These are phyloP conservation scores for Sakesphorus luctuosus DNA, from an alignment of 2,113 vertebrate genomes.

Conservation along the genomic window DNA sequence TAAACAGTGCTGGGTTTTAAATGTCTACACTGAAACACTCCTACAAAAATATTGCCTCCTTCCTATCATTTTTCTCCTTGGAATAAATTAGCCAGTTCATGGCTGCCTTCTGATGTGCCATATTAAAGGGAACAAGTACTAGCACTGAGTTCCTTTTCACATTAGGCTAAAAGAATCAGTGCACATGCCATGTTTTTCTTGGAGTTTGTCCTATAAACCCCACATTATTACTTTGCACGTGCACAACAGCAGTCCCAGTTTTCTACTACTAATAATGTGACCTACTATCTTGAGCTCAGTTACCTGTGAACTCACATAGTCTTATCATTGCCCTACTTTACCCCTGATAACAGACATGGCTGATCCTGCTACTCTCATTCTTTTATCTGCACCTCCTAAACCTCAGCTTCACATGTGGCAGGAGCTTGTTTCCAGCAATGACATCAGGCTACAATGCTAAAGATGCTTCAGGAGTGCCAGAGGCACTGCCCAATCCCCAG, in stretches of 20 bases:
- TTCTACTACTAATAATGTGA: neutral
- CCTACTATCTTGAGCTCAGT: neutral
- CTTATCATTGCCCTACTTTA: neutral
- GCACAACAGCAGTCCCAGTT: neutral
- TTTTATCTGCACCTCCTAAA: neutral
- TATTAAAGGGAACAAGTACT: neutral
- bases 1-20: neutral
- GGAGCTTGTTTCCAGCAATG: neutral
- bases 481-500: accelerated
- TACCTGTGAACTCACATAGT: neutral
- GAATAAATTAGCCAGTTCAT: neutral
- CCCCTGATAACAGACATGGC: neutral
- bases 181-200: neutral
- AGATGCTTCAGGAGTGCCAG: neutral
- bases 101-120: neutral
- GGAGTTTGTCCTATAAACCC: neutral
- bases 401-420: accelerated
- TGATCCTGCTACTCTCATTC: neutral
- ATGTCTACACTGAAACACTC: neutral
- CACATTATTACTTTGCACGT: neutral
- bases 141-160: neutral
- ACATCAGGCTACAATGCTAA: neutral
- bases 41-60: neutral
- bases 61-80: neutral
- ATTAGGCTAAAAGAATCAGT: neutral